Percentiles rank a stretch among this genome's conserved stretches.
Evolutionary conservation across 2,113 vertebrate genomes (phyloP).

Genomic region (Gila orcuttii): DNA sequence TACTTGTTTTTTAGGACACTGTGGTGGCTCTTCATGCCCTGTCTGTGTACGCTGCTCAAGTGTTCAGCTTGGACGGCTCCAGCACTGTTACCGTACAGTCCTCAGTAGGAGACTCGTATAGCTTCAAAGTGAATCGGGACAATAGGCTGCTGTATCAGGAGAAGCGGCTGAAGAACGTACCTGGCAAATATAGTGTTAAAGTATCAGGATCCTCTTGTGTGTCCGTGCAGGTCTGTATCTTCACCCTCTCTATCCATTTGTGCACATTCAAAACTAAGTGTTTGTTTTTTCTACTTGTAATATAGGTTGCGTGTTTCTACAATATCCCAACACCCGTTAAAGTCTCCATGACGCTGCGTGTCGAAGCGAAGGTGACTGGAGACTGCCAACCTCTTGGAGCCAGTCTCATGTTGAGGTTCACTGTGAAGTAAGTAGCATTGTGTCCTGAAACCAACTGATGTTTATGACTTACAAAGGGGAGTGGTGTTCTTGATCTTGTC

Average conservation of each 20-base stretch:
- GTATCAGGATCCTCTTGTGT: slow-evolving; percentile 73
- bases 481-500: too few species aligned
- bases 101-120: slow-evolving; percentile 54
- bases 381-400: slow-evolving; percentile 16
- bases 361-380: slow-evolving; percentile 29
- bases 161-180: slow-evolving; percentile 60
- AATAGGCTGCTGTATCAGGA: too few species aligned
- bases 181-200: slow-evolving; percentile 66
- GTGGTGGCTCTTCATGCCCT: slow-evolving; percentile 74
- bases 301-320: slow-evolving; percentile 64
- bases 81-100: slow-evolving; percentile 63
- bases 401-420: background rate
- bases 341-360: slow-evolving; percentile 11
- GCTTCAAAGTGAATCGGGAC: slow-evolving; percentile 72
- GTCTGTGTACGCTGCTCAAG: slow-evolving; percentile 63
- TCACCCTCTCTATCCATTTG: background rate
- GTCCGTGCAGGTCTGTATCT: slow-evolving; percentile 75
- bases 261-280: background rate
- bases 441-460: too few species aligned
- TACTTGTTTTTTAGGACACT: slow-evolving; percentile 67
- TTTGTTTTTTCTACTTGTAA: too few species aligned
- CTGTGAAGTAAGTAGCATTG: background rate
- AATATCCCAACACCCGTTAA: slow-evolving; percentile 66
- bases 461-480: too few species aligned
- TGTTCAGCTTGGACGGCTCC: slow-evolving; percentile 58